Evolutionary conservation across 1,140 invertebrate genomes (phyloP).

Genomic region (Pseudomyrmex sp.): DNA sequence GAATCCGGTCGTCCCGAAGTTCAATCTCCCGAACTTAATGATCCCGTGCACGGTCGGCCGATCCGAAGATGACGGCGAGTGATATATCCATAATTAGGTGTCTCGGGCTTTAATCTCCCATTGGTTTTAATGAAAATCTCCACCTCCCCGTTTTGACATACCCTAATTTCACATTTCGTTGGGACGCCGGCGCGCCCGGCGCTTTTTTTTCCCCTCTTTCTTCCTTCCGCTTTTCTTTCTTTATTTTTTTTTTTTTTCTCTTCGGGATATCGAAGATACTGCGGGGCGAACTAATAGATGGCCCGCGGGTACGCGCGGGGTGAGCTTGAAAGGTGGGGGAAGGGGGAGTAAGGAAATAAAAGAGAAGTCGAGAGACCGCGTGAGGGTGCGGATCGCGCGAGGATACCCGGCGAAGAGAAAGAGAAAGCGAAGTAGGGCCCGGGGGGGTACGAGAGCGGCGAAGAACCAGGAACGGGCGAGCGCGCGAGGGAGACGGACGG

Average conservation of each 20-base stretch:
- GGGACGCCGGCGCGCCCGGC: constrained; percentile 38
- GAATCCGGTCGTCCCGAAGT: constrained; percentile 16
- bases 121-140: constrained; percentile 71
- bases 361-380: constrained; percentile 26
- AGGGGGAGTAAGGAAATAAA: constrained; percentile 61
- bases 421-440: neutral
- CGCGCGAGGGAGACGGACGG: constrained; percentile 50
- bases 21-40: constrained; percentile 59
- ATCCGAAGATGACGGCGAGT: constrained; percentile 55
- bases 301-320: constrained; percentile 43
- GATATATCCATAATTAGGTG: constrained; percentile 60
- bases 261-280: constrained; percentile 64
- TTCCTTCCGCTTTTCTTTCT: neutral
- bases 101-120: constrained; percentile 57
- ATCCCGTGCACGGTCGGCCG: constrained; percentile 39
- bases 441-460: constrained; percentile 44
- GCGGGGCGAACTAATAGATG: constrained; percentile 72
- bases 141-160: constrained; percentile 69
- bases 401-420: constrained; percentile 21
- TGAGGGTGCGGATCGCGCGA: constrained; percentile 61
- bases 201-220: constrained; percentile 43
- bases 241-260: constrained; percentile 9
- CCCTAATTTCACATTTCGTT: constrained; percentile 72
- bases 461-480: constrained; percentile 51
- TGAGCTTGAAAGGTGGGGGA: constrained; percentile 62